A percentile compares a stretch with the other conserved stretches of the same genome.
Conservation (phyloP, 92 coral and sea anemone genomes). For the Heliopora coerulea region DNA sequence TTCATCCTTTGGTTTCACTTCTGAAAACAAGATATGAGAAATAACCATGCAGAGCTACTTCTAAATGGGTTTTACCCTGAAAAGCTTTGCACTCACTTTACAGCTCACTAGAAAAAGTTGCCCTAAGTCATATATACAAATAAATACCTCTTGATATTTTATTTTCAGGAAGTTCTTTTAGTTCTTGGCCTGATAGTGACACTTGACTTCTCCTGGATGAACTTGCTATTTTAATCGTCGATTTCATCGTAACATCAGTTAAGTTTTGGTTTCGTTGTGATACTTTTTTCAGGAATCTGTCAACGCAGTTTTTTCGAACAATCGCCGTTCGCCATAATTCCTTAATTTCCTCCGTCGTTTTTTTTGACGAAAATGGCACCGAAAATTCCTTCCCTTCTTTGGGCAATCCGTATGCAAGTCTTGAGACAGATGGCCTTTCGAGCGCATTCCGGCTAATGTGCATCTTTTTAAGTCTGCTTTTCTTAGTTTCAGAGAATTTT, state of each 20-base stretch:
- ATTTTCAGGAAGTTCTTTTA: not conserved
- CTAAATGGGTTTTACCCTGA: too few relatives aligned
- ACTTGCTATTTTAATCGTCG: slow-evolving; percentile 1
- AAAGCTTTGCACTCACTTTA: too few relatives aligned
- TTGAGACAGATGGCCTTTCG: slow-evolving; percentile 79
- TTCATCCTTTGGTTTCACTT: not conserved
- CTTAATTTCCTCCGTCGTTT: slow-evolving; percentile 39
- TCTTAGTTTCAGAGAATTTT: slow-evolving; percentile 64
- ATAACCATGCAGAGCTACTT: too few relatives aligned
- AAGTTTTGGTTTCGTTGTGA: slow-evolving; percentile 8
- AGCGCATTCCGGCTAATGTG: slow-evolving; percentile 73
- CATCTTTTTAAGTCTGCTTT: slow-evolving; percentile 56
- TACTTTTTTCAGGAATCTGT: slow-evolving; percentile 14
- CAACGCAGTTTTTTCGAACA: slow-evolving; percentile 15
- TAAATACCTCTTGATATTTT: not conserved
- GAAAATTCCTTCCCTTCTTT: slow-evolving; percentile 81
- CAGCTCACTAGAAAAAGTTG: too few relatives aligned
- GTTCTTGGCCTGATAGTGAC: not conserved
- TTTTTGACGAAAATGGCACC: slow-evolving; percentile 31
- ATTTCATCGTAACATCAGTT: slow-evolving; percentile 4
- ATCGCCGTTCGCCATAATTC: slow-evolving; percentile 33
- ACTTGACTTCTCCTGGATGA: not conserved
- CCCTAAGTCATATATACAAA: too few relatives aligned
- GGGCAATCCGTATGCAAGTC: slow-evolving; percentile 85
- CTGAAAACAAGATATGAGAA: not conserved